Evolutionary conservation across 2,888 invertebrate species (phyloP).

Genomic region (Plemyria rubiginata): DNA sequence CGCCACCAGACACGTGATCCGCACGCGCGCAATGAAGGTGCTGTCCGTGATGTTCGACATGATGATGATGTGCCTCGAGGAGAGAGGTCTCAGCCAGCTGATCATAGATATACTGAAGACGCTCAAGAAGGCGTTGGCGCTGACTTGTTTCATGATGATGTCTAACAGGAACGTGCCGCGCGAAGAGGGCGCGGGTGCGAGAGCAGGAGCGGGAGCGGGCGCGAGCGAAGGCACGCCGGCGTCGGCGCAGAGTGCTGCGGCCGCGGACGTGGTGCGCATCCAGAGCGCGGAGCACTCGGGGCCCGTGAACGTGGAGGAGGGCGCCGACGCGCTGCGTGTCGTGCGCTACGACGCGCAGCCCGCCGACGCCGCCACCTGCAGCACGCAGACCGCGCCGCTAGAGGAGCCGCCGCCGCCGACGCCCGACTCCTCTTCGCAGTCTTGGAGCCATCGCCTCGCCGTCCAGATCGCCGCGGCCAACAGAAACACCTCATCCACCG

Average conservation of each 20-base stretch:
- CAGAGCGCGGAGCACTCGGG: constrained; percentile 73
- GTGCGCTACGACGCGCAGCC: constrained; percentile 17
- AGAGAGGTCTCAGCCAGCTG: constrained; percentile 73
- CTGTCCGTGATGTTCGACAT: constrained; percentile 81
- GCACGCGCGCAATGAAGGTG: constrained; percentile 81
- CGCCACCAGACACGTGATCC: constrained; percentile 76
- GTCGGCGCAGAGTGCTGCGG: constrained; percentile 59
- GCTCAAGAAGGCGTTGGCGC: constrained; percentile 75
- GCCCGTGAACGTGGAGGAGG: constrained; percentile 72
- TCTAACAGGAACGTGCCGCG: constrained; percentile 64
- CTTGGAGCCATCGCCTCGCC: constrained; percentile 76
- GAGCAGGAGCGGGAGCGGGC: too few relatives aligned
- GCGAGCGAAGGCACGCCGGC: constrained; percentile 41
- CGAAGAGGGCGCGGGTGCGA: constrained; percentile 44
- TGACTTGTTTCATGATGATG: constrained; percentile 79
- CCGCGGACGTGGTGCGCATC: constrained; percentile 69
- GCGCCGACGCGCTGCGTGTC: constrained; percentile 58
- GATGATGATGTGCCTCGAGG: constrained; percentile 83
- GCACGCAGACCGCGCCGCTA: constrained; percentile 28
- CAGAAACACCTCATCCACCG: constrained; percentile 72
- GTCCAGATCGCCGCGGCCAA: constrained; percentile 79
- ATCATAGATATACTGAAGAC: constrained; percentile 76
- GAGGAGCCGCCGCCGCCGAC: constrained; percentile 45
- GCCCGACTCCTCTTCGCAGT: constrained; percentile 48
- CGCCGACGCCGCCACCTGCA: constrained; percentile 29